A percentile compares a stretch with the other conserved stretches of the same genome.
These are phyloP conservation scores for Euplexia lucipara DNA, from an alignment of 2,888 invertebrate species.

Conservation along the genomic window DNA sequence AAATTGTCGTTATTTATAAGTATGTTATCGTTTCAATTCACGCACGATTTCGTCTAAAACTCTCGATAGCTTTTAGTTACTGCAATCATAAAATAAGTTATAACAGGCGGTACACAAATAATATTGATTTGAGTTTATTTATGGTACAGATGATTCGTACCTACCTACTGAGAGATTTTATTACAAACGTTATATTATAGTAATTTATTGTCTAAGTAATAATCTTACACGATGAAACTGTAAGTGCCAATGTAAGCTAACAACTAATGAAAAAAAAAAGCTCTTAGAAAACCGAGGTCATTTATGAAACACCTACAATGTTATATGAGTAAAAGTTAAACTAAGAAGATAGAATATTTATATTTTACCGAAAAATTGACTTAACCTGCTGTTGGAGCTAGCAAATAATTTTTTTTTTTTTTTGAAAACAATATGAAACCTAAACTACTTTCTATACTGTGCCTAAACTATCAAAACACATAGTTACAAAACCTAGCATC, in stretches of 20 bases:
- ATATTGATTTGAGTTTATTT: conserved; percentile 19
- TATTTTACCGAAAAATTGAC: too few species aligned
- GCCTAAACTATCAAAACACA: conserved; percentile 19
- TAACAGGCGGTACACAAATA: conserved; percentile 24
- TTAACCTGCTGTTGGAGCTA: too few species aligned
- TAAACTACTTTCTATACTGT: conserved; percentile 6
- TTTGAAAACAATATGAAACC: conserved; percentile 1
- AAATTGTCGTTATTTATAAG: conserved; percentile 58
- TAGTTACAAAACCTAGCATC: conserved; percentile 39
- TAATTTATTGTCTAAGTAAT: too few species aligned
- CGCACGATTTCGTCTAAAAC: conserved; percentile 53
- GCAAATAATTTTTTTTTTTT: background rate
- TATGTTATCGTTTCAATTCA: conserved; percentile 60
- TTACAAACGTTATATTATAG: too few species aligned
- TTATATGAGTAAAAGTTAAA: background rate
- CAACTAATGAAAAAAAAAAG: too few species aligned
- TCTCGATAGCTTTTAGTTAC: conserved; percentile 53
- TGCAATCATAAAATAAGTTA: conserved; percentile 40
- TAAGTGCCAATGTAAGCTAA: too few species aligned
- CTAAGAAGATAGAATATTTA: background rate
- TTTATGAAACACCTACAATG: background rate
- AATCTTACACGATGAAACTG: too few species aligned
- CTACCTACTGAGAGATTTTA: background rate
- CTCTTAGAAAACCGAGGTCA: too few species aligned
- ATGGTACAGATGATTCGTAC: background rate